Evolutionary conservation across 1,140 invertebrate genomes (phyloP).

Genomic region (Procambarus virginalis): DNA sequence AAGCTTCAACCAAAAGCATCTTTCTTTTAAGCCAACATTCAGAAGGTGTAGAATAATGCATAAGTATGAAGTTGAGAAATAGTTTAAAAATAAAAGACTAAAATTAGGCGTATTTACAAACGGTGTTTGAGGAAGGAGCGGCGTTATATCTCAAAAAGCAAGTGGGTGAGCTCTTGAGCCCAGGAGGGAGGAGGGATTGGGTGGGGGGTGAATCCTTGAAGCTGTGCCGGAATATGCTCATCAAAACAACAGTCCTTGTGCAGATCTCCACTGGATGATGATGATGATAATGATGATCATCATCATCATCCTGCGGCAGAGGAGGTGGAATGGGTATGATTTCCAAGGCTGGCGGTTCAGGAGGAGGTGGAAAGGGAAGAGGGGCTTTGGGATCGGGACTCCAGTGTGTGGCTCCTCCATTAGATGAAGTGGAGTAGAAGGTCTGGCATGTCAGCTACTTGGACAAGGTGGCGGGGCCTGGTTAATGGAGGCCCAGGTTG

Average conservation of each 20-base stretch:
- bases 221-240: not conserved
- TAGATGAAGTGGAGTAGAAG: constrained; percentile 7
- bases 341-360: too few species aligned
- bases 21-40: too few species aligned
- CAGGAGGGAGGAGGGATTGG: not conserved
- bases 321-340: not conserved
- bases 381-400: not conserved
- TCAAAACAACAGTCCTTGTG: not conserved
- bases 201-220: too few species aligned
- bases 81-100: too few species aligned
- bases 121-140: too few species aligned
- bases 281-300: not conserved
- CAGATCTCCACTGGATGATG: not conserved
- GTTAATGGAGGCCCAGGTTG: not conserved
- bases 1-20: too few species aligned
- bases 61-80: too few species aligned
- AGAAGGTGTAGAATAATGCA: too few species aligned
- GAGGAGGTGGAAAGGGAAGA: not conserved
- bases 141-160: too few species aligned
- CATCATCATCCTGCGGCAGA: not conserved
- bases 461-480: not conserved
- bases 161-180: not conserved
- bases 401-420: not conserved
- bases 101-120: too few species aligned
- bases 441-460: constrained; percentile 4